Evolutionary conservation across 2,113 vertebrate genomes (phyloP), one percentile per base, ranked within the genome.

Genomic region (Bucco capensis): DNA sequence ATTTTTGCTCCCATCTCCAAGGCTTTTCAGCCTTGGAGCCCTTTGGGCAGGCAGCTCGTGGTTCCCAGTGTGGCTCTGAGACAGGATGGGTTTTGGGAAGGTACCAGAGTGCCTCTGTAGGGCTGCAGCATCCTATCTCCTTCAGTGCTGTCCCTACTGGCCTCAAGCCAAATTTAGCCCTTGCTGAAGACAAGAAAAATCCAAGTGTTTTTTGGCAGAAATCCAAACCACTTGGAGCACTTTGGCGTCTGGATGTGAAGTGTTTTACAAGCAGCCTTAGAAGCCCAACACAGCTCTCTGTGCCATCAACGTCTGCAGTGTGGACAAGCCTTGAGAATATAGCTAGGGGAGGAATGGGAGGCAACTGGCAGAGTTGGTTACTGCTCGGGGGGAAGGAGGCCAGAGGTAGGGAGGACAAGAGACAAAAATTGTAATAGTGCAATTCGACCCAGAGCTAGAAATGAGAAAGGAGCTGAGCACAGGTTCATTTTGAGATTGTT

Each of bases 191-290:
- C 42, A 89, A 83, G 90, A 93, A 92, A 93, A 92, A 90, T 96
- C 93, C 84, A 74, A 95, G 92, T 92, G 93, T 86, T 94, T 96
- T 96, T 90, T 96, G 95, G 92, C 93, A 96, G 93, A 86, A 95
- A 64, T 49, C 76, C 96, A 96, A 91, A 93, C 86, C 92, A 87
- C 86, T 95, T 96, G 88, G 93, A 92, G 92, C 96, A 90, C 95
- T 95, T 96, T 66, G 90, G 90, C 75, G 8, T 96, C 84, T 89
- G 96, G 93, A 94, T 94, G 90, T 96, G 96, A 95, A 96, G 90
- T 94, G 92, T 95, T 96, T 96, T 96, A 96, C 92, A 96, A 96
- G 96, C 92, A 89, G 88, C 75, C 78, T 93, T 83, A 94, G 92
- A 82, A 96, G 89, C 27, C 86, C 77, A 2, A 88, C 77, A 31